Percentiles rank a stretch among this genome's conserved stretches.
These are phyloP conservation scores for Diaphora mendica DNA, from an alignment of 2,888 invertebrate genomes.

Conservation along the genomic window DNA sequence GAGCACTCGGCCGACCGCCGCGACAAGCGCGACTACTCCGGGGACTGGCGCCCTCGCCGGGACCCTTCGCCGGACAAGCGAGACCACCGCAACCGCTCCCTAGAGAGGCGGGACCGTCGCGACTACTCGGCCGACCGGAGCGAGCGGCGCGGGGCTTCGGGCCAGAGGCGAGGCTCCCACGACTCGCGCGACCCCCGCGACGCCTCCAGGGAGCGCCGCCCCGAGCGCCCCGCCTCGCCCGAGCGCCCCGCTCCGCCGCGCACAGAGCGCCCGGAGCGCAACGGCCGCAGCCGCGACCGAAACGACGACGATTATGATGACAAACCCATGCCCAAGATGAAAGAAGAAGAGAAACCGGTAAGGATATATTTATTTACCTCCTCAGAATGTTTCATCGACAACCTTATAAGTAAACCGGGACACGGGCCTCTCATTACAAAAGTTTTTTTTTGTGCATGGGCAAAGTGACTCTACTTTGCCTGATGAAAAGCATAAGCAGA, in stretches of 20 bases:
- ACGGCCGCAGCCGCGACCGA: conserved; percentile 72
- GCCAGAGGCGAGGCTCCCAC: conserved; percentile 15
- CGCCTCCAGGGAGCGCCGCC: conserved; percentile 21
- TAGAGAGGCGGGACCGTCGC: conserved; percentile 3
- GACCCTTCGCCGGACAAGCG: conserved; percentile 16
- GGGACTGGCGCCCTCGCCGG: conserved; percentile 31
- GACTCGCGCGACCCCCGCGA: conserved; percentile 26
- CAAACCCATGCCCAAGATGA: conserved; percentile 89
- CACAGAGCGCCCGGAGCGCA: conserved; percentile 38
- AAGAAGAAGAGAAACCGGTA: conserved; percentile 91
- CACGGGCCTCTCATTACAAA: too few relatives aligned
- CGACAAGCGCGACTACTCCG: conserved; percentile 37
- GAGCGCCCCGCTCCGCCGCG: conserved; percentile 10
- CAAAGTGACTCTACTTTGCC: too few relatives aligned
- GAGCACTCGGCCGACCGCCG: conserved; percentile 40
- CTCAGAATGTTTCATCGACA: too few relatives aligned
- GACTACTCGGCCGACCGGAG: conserved; percentile 10
- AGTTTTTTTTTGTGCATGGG: too few relatives aligned
- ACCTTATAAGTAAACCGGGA: too few relatives aligned
- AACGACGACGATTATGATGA: conserved; percentile 67
- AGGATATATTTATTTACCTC: too few relatives aligned
- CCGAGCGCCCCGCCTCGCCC: background rate
- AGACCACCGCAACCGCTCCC: conserved; percentile 18
- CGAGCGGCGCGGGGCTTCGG: conserved; percentile 7
- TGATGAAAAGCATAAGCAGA: too few relatives aligned